A percentile compares a stretch with the other conserved stretches of the same genome.
These are phyloP conservation scores for Tadarida brasiliensis DNA, from an alignment of 2,797 vertebrate genomes.

Conservation along the genomic window DNA sequence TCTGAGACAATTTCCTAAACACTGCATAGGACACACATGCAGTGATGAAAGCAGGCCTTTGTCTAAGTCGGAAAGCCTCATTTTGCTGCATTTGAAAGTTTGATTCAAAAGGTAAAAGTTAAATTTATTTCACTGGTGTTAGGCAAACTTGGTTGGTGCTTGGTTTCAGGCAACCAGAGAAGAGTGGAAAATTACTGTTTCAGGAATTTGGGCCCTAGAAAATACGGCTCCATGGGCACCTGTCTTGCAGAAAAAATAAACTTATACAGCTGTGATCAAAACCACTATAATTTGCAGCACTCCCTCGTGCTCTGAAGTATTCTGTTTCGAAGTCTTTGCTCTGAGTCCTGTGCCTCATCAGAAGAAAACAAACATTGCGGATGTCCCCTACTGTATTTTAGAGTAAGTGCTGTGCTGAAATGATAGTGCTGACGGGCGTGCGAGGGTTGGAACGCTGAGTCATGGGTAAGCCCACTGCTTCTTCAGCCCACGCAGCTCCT, in stretches of 20 bases:
- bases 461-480: conserved; percentile 63
- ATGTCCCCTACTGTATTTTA: conserved; percentile 63
- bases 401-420: conserved; percentile 63
- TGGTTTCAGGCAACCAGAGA: conserved; percentile 21
- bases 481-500: conserved; percentile 39
- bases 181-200: conserved; percentile 35
- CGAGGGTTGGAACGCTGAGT: conserved; percentile 70
- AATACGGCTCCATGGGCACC: not conserved
- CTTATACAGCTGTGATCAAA: conserved; percentile 70
- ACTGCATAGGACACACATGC: not conserved
- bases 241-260: conserved; percentile 55
- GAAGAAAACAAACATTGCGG: conserved; percentile 65
- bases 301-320: conserved; percentile 55
- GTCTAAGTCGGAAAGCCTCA: not conserved
- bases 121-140: not conserved
- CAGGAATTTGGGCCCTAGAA: conserved; percentile 32
- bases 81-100: not conserved
- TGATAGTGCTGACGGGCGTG: conserved; percentile 49
- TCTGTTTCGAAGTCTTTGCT: conserved; percentile 55
- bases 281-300: conserved; percentile 52
- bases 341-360: conserved; percentile 53
- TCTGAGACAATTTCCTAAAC: conserved; percentile 23
- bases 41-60: not conserved
- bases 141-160: not conserved
- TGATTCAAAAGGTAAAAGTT: not conserved